Conservation (phyloP, 2,797 vertebrate species). For the Monodelphis domestica region DNA sequence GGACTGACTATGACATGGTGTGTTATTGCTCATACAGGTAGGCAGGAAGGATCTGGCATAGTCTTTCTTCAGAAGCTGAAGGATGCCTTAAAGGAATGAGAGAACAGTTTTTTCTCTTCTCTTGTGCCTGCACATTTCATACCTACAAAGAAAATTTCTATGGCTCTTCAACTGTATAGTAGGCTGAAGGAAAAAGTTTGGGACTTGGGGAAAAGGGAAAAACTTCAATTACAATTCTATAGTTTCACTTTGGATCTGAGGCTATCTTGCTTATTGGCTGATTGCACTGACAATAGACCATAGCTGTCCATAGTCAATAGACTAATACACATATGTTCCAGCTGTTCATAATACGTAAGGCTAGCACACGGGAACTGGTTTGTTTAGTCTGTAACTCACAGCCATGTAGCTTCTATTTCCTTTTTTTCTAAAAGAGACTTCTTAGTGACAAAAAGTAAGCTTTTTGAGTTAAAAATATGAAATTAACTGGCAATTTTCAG, state of each 20-base stretch:
- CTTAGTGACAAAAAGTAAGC: conserved; percentile 42
- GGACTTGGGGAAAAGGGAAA: background rate
- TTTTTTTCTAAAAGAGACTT: background rate
- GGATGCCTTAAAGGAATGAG: conserved; percentile 6
- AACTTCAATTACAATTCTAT: conserved; percentile 28
- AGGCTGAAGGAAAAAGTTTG: conserved; percentile 24
- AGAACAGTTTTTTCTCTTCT: conserved; percentile 13
- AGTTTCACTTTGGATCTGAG: conserved; percentile 48
- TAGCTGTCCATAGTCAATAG: conserved; percentile 15
- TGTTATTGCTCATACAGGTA: background rate
- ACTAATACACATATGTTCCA: background rate
- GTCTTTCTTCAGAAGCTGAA: background rate
- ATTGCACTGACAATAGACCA: conserved; percentile 28
- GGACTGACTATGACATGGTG: background rate
- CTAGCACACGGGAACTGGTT: conserved; percentile 40
- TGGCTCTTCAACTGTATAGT: too few relatives aligned
- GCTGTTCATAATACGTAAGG: conserved; percentile 21
- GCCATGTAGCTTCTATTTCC: conserved; percentile 39
- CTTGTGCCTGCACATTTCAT: conserved; percentile 37
- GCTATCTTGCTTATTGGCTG: conserved; percentile 35
- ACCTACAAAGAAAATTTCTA: conserved; percentile 47
- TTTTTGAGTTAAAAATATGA: conserved; percentile 38
- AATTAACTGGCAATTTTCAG: conserved; percentile 26
- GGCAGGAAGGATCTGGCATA: background rate
- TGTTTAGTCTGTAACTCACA: conserved; percentile 63